Evolutionary conservation across 2,797 vertebrate genomes (phyloP), one percentile per base, ranked within the genome.

Genomic region (Streptopelia turtur): DNA sequence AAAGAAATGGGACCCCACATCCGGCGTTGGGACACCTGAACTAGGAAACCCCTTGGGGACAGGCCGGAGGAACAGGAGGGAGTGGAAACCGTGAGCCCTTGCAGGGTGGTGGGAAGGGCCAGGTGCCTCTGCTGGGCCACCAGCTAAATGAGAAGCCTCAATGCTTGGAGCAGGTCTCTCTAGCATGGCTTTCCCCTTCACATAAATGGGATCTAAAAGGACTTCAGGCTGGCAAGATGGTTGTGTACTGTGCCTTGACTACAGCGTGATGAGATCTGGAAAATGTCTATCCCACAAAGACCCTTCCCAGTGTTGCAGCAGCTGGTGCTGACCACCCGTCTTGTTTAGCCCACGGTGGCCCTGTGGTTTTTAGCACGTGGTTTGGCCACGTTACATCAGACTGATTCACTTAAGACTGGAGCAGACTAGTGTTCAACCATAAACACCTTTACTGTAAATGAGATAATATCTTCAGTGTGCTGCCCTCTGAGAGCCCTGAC

Each of bases 391-490:
- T 15, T 0, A 9, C 43, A 11, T 80, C 71, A 72, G 86, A 49
- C 27, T 13, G 15, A 93, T 41, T 93, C 92, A 87, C 30, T 79
- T 16, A 45, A 56, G 55, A 61, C 21, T 3, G 71, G 80, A 96
- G 64, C 16, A 90, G 79, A 24, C 60, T 74, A 6, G 8, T 76
- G 8, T 76, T 92, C 57, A 87, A 23, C 60, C 60, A 78, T 82
- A 65, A 95, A 90, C 71, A 90, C 55, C 57, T 94, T 89, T 89
- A 80, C 87, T 75, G 57, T 65, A 87, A 94, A 65, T 49, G 12
- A 92, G 93, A 89, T 79, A 60, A 28, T 72, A 80, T 91, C 87
- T 92, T 68, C 64, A 55, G 3, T 1, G 25, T 39, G 24, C 74
- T 64, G 49, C 52, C 66, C 33, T 71, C n/a, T 0, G 4, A 86